Percentiles rank a stretch among this genome's conserved stretches.
Conservation (phyloP, 2,113 vertebrate species). For the Odontophorus gujanensis region DNA sequence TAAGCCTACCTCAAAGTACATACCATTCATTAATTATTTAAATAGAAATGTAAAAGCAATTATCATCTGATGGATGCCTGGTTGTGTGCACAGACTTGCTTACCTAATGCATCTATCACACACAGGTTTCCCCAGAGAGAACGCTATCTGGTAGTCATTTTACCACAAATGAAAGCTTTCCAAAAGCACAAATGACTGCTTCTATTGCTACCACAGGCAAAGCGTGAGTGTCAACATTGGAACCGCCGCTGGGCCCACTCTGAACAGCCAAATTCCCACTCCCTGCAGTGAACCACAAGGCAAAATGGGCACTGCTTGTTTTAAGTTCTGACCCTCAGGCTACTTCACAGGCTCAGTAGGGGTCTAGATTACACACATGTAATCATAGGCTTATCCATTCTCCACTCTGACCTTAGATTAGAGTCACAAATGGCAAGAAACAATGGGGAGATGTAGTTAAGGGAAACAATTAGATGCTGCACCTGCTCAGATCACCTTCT, state of each 20-base stretch:
- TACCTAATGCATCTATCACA: neutral
- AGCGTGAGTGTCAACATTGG: neutral
- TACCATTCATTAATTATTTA: neutral
- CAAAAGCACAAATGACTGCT: neutral
- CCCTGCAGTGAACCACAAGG: accelerated
- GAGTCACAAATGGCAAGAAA: neutral
- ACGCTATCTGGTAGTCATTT: neutral
- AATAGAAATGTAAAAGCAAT: neutral
- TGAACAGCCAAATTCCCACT: neutral
- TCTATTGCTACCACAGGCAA: neutral
- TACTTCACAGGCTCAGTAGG: neutral
- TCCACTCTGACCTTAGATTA: neutral
- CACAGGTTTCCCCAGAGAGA: neutral
- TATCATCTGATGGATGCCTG: neutral
- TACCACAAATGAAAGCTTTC: neutral
- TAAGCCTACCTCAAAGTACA: neutral
- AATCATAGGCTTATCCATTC: neutral
- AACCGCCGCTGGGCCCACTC: accelerated
- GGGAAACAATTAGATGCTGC: neutral
- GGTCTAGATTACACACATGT: neutral
- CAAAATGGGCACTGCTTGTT: neutral
- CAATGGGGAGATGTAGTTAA: too few relatives aligned
- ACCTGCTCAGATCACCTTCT: neutral
- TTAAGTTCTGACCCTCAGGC: neutral
- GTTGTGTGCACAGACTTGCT: neutral